Evolutionary conservation across 2,113 vertebrate species (phyloP).

Genomic region (Brachyistius frenatus): DNA sequence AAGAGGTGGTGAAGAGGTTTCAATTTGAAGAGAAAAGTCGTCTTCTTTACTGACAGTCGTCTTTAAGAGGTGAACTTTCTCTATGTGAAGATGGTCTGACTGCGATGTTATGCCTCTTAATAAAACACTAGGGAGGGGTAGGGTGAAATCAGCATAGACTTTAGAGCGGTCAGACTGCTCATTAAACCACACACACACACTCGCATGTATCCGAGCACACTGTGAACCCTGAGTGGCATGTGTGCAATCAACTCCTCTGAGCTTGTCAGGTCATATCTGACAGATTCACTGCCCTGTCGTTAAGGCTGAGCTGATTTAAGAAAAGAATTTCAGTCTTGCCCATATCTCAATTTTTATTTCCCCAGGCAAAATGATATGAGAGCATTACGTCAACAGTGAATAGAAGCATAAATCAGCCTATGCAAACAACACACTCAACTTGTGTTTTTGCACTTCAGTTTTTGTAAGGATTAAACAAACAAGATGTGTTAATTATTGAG

Average conservation of each 20-base stretch:
- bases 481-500: constrained; percentile 6
- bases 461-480: not conserved
- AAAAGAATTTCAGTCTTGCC: too few species aligned
- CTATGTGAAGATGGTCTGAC: constrained; percentile 20
- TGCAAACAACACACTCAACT: not conserved
- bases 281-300: constrained; percentile 10
- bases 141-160: constrained; percentile 30
- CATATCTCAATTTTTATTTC: not conserved
- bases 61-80: constrained; percentile 1
- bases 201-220: constrained; percentile 1
- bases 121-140: constrained; percentile 10
- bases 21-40: not conserved
- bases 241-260: constrained; percentile 39
- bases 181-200: constrained; percentile 38
- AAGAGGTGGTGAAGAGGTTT: not conserved
- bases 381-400: not conserved
- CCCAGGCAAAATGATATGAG: not conserved
- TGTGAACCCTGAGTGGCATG: constrained; percentile 46
- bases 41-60: not conserved
- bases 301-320: too few species aligned
- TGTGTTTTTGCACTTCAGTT: not conserved
- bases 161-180: constrained; percentile 14
- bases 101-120: not conserved
- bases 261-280: constrained; percentile 32
- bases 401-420: not conserved